A percentile compares a stretch with the other conserved stretches of the same genome.
Evolutionary conservation across 2,888 invertebrate species (phyloP).

Genomic region (Macaria notata): DNA sequence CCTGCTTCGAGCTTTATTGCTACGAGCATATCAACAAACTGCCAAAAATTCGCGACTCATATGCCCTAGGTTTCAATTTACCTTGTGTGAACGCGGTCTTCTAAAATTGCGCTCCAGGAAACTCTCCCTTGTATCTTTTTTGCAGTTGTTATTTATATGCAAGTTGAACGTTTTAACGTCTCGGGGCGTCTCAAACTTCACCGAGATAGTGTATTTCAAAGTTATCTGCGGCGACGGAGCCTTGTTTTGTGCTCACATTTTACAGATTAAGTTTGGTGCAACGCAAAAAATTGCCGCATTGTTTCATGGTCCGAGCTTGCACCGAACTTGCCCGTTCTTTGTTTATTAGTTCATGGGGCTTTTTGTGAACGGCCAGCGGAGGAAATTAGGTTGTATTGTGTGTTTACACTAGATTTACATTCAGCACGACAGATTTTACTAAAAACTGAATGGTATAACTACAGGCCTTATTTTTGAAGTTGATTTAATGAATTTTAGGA

Average conservation of each 20-base stretch:
- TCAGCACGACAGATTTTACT: too few relatives aligned
- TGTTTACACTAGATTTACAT: too few relatives aligned
- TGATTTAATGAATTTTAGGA: too few relatives aligned
- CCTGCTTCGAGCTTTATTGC: slow-evolving; percentile 18
- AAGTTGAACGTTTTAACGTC: slow-evolving; percentile 42
- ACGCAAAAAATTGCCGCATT: slow-evolving; percentile 23
- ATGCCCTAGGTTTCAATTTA: slow-evolving; percentile 10
- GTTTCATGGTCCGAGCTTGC: slow-evolving; percentile 11
- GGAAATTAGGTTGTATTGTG: too few relatives aligned
- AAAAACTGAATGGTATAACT: too few relatives aligned
- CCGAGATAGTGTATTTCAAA: slow-evolving; percentile 39
- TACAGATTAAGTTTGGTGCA: slow-evolving; percentile 24
- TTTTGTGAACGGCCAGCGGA: neutral
- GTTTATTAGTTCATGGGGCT: neutral
- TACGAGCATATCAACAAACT: slow-evolving; percentile 7
- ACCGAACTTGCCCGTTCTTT: neutral
- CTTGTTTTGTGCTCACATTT: slow-evolving; percentile 26
- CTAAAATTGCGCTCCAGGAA: slow-evolving; percentile 24
- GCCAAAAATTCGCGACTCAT: slow-evolving; percentile 2
- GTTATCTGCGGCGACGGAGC: slow-evolving; percentile 31
- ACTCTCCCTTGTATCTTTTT: slow-evolving; percentile 15
- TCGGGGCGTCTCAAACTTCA: slow-evolving; percentile 41
- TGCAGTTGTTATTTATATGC: slow-evolving; percentile 38
- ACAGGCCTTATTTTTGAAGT: too few relatives aligned
- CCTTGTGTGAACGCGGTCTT: slow-evolving; percentile 12